Evolutionary conservation across 2,113 vertebrate species (phyloP).

Genomic region (Diadophis punctatus): DNA sequence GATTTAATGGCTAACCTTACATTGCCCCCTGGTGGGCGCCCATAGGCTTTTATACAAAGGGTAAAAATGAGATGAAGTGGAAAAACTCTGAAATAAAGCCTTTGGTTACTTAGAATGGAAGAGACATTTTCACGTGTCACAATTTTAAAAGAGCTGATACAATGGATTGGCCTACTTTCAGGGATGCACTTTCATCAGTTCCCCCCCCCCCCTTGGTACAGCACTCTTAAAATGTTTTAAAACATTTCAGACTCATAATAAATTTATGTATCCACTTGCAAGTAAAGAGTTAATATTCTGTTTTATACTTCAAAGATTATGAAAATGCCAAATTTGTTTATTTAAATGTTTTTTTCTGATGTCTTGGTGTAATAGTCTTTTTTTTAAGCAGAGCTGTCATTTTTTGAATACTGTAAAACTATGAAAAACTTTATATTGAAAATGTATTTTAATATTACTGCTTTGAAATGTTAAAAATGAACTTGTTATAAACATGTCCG

Average conservation of each 20-base stretch:
- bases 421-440: constrained; percentile 95
- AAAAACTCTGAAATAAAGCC: constrained; percentile 65
- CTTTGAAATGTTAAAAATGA: constrained; percentile 83
- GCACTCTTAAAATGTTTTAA: constrained; percentile 91
- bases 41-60: constrained; percentile 76
- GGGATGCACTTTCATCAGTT: constrained; percentile 90
- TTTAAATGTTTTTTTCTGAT: constrained; percentile 79
- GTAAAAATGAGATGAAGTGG: constrained; percentile 70
- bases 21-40: constrained; percentile 87
- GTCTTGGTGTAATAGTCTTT: constrained; percentile 83
- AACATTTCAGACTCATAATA: constrained; percentile 73
- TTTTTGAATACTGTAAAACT: constrained; percentile 95
- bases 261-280: constrained; percentile 71
- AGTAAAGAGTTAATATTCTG: constrained; percentile 79
- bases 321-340: constrained; percentile 84
- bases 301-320: constrained; percentile 86
- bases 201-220: constrained; percentile 81
- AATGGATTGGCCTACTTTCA: constrained; percentile 80
- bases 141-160: constrained; percentile 71
- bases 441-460: constrained; percentile 95
- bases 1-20: constrained; percentile 98
- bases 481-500: constrained; percentile 83
- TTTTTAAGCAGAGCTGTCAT: constrained; percentile 83
- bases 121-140: constrained; percentile 60
- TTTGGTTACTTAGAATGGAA: constrained; percentile 60